phyloP scores from a whole-genome alignment of 2,797 vertebrate genomes.

The Sebastiscus tertius region DNA sequence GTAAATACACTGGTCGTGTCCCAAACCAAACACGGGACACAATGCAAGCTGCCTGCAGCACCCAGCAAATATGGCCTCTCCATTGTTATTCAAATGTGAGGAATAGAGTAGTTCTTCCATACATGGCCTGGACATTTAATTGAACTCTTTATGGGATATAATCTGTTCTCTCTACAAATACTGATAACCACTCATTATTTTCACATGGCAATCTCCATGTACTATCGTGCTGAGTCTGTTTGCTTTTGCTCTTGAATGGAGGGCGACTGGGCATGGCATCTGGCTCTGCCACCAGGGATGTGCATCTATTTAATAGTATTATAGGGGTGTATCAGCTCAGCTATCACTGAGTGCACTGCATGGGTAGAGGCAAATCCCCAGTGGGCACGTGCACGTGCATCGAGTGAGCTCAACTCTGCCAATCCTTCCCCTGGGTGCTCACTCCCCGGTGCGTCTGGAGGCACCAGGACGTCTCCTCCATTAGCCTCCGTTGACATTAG shows the following conservation, averaged over 20 bases:
- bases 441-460: conserved; percentile 37
- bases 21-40: conserved; percentile 67
- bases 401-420: conserved; percentile 31
- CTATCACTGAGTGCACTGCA: conserved; percentile 45
- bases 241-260: conserved; percentile 46
- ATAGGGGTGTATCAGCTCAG: conserved; percentile 59
- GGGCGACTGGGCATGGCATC: conserved; percentile 42
- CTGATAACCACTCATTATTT: conserved; percentile 54
- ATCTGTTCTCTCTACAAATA: conserved; percentile 30
- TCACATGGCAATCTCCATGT: conserved; percentile 28
- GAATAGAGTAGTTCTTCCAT: conserved; percentile 44
- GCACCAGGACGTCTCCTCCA: conserved; percentile 42
- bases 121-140: conserved; percentile 39
- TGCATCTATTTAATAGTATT: conserved; percentile 62
- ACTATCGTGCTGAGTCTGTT: conserved; percentile 28
- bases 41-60: conserved; percentile 64
- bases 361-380: conserved; percentile 52
- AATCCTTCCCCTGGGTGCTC: conserved; percentile 53
- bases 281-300: conserved; percentile 49
- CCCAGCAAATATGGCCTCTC: conserved; percentile 48
- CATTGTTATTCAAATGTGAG: conserved; percentile 77
- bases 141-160: conserved; percentile 43
- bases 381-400: conserved; percentile 40
- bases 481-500: conserved; percentile 53
- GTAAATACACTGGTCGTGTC: conserved; percentile 78